Base-by-base conservation (phyloP, 2,797 vertebrate species). In the Gobionotothen gibberifrons region DNA sequence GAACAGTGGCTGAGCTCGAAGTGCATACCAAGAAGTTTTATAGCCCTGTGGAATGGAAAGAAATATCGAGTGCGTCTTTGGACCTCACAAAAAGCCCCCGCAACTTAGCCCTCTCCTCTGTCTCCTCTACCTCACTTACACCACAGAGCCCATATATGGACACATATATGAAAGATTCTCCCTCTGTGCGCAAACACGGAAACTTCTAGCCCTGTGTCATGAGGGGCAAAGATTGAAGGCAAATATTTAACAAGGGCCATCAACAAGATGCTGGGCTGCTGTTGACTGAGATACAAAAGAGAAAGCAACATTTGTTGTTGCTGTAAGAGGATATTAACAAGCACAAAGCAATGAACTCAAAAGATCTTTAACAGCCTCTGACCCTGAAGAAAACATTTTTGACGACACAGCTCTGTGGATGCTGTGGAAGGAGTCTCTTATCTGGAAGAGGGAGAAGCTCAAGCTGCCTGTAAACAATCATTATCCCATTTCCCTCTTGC, bases 61-160 rank as follows among this genome's bases (percentile, higher is more conserved):
- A 92, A 87, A 89, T 89, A 91, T 89, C 40, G 77, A 89, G 89
- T 76, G 77, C 69, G 82, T 84, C 85, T 89, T 86, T 84, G 79
- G 88, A 92, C 90, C 88, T 91, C 87, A 91, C 91, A 89, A 92
- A 92, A 90, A 83, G 85, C 83, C 85, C 83, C 73, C 51, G 57
- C 81, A 82, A 78, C 79, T 83, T 63, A 74, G 74, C 78, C 83
- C 76, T 87, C 81, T 87, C 71, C 67, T 85, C 84, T 66, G 82
- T 81, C 82, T 90, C 56, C 78, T 90, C 69, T 43, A 74, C 80
- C 75, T 78, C 72, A 13, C 86, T 78, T 74, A 87, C 79, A 88
- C 55, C 72, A 86, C 55, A 84, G 79, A 79, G 88, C 74, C 94
- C 94, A 89, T 94, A 94, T 95, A 94, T 92, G 92, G 93, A 76